phyloP scores from a whole-genome alignment of 2,113 vertebrate species.

The Monarcha castaneiventris region DNA sequence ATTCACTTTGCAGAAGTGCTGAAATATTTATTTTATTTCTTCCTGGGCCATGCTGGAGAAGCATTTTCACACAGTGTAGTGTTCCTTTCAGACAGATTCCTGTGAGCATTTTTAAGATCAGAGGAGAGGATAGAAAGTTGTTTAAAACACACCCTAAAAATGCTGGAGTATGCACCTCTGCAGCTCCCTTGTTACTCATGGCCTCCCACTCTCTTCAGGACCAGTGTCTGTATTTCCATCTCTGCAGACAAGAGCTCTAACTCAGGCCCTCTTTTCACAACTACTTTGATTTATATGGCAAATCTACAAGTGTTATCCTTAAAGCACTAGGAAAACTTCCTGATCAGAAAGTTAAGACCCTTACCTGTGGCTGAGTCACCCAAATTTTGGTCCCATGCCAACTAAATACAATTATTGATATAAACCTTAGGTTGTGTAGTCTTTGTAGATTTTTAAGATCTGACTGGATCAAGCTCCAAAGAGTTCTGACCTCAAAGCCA shows the following conservation, averaged over 20 bases:
- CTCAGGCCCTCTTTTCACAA: neutral
- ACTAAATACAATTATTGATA: neutral
- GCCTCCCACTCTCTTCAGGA: neutral
- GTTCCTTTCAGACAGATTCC: neutral
- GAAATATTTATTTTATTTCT: neutral
- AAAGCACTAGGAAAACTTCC: neutral
- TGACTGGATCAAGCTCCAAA: neutral
- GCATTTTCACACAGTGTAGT: accelerated
- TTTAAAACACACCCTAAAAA: neutral
- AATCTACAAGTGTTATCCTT: neutral
- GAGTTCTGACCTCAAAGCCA: neutral
- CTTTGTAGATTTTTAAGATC: neutral
- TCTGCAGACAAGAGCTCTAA: neutral
- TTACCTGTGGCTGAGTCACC: neutral
- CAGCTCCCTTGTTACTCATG: neutral
- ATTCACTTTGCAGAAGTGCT: neutral
- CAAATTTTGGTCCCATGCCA: neutral
- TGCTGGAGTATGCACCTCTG: neutral
- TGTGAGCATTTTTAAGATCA: neutral
- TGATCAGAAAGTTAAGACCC: neutral
- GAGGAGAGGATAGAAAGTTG: neutral
- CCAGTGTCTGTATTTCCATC: neutral
- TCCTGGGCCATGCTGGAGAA: accelerated
- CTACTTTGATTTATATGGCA: neutral
- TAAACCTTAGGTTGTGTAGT: neutral